Conservation (phyloP, 2,113 vertebrate species). For the Platanista minor region DNA sequence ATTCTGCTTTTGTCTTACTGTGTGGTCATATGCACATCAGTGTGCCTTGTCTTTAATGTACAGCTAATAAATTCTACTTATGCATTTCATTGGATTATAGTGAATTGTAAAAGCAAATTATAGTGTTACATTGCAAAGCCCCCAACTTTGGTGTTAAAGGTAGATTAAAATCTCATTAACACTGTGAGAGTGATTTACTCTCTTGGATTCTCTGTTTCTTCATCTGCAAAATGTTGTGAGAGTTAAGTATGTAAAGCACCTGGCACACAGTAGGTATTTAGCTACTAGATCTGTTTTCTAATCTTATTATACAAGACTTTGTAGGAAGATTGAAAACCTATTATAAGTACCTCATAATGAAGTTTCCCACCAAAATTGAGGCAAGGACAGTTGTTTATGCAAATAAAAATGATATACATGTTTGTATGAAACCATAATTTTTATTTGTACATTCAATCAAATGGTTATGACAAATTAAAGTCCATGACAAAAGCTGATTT, state of each 20-base stretch:
- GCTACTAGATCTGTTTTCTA: background rate
- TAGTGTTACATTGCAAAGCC: background rate
- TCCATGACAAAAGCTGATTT: background rate
- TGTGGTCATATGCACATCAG: background rate
- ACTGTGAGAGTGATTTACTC: background rate
- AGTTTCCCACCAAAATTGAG: background rate
- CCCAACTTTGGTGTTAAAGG: background rate
- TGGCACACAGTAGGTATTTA: background rate
- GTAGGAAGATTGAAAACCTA: background rate
- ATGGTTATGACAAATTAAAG: background rate
- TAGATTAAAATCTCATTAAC: background rate
- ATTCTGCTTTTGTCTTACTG: background rate
- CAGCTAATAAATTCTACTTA: background rate
- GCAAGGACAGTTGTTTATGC: background rate
- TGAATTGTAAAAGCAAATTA: background rate
- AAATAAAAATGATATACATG: background rate
- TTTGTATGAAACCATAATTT: background rate
- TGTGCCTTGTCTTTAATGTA: background rate
- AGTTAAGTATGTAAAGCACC: background rate
- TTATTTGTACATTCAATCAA: background rate
- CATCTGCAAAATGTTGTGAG: background rate
- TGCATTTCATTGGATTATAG: background rate
- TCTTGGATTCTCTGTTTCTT: background rate
- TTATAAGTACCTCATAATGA: background rate
- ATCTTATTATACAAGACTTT: background rate